These are phyloP conservation scores for Caenorhabditis angaria DNA, from an alignment of 2,888 invertebrate genomes.

Conservation along the genomic window DNA sequence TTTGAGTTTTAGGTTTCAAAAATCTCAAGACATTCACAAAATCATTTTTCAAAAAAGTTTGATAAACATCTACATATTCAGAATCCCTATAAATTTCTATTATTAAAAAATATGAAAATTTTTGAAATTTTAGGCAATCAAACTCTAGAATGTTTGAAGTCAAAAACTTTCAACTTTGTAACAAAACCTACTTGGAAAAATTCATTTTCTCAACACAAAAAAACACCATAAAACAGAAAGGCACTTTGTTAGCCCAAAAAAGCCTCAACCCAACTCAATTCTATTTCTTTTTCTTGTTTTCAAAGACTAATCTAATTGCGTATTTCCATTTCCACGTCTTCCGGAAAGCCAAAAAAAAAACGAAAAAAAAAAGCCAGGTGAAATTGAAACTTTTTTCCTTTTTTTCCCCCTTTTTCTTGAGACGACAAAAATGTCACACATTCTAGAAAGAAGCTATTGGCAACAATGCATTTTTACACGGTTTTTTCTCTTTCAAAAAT, in stretches of 20 bases:
- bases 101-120: too few species aligned
- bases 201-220: background rate
- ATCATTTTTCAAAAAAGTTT: too few species aligned
- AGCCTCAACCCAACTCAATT: constrained; percentile 14
- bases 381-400: constrained; percentile 37
- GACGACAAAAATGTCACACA: background rate
- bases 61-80: too few species aligned
- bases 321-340: constrained; percentile 16
- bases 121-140: too few species aligned
- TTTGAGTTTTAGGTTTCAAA: too few species aligned
- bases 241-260: background rate
- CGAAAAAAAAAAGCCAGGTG: constrained; percentile 37
- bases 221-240: background rate
- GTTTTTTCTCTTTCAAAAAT: constrained; percentile 5
- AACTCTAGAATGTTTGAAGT: too few species aligned
- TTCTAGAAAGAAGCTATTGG: constrained; percentile 6
- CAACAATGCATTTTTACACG: constrained; percentile 4
- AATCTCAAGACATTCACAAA: too few species aligned
- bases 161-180: too few species aligned
- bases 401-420: too few species aligned
- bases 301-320: constrained; percentile 36
- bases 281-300: constrained; percentile 11
- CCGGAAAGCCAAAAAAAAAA: too few species aligned
- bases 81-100: too few species aligned
- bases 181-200: too few species aligned